phyloP scores from a whole-genome alignment of 2,797 vertebrate genomes.

The Falco peregrinus region DNA sequence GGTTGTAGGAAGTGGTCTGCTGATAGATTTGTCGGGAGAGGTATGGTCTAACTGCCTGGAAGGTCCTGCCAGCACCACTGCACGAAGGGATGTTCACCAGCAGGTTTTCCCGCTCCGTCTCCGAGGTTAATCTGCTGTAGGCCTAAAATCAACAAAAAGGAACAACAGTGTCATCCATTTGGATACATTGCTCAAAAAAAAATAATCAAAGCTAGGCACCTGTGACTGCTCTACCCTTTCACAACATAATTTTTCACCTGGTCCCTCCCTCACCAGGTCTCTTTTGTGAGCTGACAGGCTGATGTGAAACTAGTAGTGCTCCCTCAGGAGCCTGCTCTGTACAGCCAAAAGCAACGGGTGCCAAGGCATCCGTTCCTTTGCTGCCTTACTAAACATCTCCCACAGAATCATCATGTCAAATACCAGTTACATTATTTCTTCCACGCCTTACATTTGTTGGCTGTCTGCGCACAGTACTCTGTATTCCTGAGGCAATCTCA shows the following conservation, averaged over 20 bases:
- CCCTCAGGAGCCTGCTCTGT: background rate
- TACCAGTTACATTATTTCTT: background rate
- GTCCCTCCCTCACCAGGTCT: background rate
- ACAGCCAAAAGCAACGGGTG: background rate
- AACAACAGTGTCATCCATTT: background rate
- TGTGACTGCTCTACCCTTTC: background rate
- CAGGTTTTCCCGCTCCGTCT: conserved; percentile 78
- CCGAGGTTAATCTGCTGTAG: conserved; percentile 77
- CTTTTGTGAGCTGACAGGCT: background rate
- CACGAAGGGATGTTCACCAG: conserved; percentile 78
- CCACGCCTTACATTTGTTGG: background rate
- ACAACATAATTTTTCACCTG: background rate
- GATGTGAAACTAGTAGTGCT: background rate
- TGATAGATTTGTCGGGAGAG: conserved; percentile 88
- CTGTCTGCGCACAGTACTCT: background rate
- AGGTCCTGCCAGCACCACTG: background rate
- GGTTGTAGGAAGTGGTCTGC: conserved; percentile 82
- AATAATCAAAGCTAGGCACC: background rate
- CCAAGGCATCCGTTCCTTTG: no score
- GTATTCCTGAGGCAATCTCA: conserved; percentile 9
- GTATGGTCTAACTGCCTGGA: conserved; percentile 85
- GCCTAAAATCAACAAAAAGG: conserved; percentile 76
- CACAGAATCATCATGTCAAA: background rate
- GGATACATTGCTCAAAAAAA: background rate
- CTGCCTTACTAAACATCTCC: no score